These are phyloP conservation scores for Pachypanchax playfairii DNA, from an alignment of 2,113 vertebrate genomes.

Conservation along the genomic window DNA sequence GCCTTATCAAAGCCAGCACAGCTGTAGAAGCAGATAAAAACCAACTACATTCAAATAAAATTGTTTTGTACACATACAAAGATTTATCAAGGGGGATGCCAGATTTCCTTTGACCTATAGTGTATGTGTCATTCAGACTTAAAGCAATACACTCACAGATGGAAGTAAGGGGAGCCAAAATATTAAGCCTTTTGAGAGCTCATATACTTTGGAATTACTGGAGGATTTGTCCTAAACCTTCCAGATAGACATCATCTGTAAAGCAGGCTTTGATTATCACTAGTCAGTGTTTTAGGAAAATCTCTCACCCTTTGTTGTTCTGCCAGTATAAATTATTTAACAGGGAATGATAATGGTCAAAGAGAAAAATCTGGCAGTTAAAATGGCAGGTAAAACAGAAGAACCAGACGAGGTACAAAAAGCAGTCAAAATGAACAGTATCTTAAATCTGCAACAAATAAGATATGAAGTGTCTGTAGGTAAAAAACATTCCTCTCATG, in stretches of 20 bases:
- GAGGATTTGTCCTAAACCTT: conserved; percentile 24
- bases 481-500: too few species aligned
- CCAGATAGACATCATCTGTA: conserved; percentile 32
- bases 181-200: conserved; percentile 35
- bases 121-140: conserved; percentile 36
- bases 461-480: too few species aligned
- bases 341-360: conserved; percentile 4
- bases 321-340: conserved; percentile 13
- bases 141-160: conserved; percentile 43
- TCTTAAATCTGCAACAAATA: neutral
- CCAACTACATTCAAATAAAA: conserved; percentile 56
- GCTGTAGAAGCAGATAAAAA: conserved; percentile 63
- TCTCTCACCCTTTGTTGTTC: conserved; percentile 8
- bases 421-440: neutral
- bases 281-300: conserved; percentile 6
- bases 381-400: neutral
- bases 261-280: conserved; percentile 38
- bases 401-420: neutral
- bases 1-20: conserved; percentile 60
- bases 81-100: conserved; percentile 14
- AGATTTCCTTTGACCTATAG: conserved; percentile 31
- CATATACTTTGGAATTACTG: conserved; percentile 36
- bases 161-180: conserved; percentile 40
- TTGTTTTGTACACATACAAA: conserved; percentile 16
- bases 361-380: conserved; percentile 10